Base-by-base conservation (phyloP, 2,888 invertebrate genomes). In the Aleiodes alternator region DNA sequence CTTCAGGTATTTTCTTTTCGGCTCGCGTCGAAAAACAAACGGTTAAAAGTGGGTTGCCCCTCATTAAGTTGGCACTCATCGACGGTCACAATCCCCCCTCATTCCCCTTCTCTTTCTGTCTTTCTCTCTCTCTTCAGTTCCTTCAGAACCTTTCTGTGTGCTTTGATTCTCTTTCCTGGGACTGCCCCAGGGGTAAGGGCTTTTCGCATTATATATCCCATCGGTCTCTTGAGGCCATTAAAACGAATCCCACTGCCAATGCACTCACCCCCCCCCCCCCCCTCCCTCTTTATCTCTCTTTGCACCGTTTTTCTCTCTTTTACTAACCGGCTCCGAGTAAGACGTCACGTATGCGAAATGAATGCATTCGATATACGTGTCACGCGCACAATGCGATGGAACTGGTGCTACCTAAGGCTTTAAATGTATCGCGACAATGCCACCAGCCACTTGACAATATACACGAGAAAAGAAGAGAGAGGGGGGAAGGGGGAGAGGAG, bases 61-160 rank as follows among this genome's bases (percentile, higher is more conserved):
- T 86, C 86, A 84, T 86, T 86, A 86, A 83, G 83, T 85, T 86
- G 84, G 84, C 84, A 86, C 84, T 82, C 83, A 81, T 48, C 82
- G 78, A 72, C 77, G 80, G 81, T 82, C 83, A 83, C 82, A 84
- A 23, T 23, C 23, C 23, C 23, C 23, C 82, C 82, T 82, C 81
- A 78, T 73, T 80, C 38, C 14, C 43, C 12, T 14, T 9, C 7
- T 43, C 38, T 43, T 43, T 61, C 48, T 64, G 9, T 43, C 12
- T 23, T 14, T 43, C 38, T 43, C 61, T 61, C 48, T 64, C 16
- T 43, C 12, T 23, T 6, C 43, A 64, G 23, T 64, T 48, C 64
- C 64, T 64, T 64, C 64, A 64, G 43, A 64, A 38, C 34, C 59
- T 59, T 59, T 38, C 59, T 59, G 59, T 59, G 59, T 59, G 29